These are phyloP conservation scores for Lichenostomus cassidix DNA, from an alignment of 2,113 vertebrate genomes.

Conservation along the genomic window DNA sequence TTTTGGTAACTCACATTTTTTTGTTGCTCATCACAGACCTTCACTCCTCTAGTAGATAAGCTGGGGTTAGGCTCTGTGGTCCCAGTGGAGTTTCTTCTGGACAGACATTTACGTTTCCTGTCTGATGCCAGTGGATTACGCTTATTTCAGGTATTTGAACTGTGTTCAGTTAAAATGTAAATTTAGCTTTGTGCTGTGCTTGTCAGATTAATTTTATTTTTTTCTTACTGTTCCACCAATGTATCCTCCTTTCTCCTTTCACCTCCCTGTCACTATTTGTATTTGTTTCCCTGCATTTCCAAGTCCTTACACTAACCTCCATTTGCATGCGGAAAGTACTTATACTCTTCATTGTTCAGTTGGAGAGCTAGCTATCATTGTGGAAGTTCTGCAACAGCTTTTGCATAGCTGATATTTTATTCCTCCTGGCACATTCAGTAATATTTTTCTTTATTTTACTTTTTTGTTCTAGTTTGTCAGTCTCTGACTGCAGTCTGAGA, in stretches of 20 bases:
- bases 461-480: not conserved
- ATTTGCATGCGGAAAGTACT: not conserved
- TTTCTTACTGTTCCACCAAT: not conserved
- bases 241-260: not conserved
- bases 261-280: not conserved
- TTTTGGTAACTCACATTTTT: not conserved
- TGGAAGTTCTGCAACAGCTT: not conserved
- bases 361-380: not conserved
- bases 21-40: conserved; percentile 72
- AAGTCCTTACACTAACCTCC: not conserved
- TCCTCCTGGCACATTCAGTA: not conserved
- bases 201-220: not conserved
- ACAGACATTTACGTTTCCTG: conserved; percentile 86
- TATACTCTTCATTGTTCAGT: not conserved
- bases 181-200: not conserved
- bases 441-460: not conserved
- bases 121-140: conserved; percentile 86
- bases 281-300: not conserved
- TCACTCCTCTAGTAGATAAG: conserved; percentile 89
- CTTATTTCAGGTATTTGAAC: conserved; percentile 88
- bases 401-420: not conserved
- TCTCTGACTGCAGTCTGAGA: not conserved
- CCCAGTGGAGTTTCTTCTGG: conserved; percentile 93
- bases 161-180: not conserved
- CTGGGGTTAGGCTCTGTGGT: conserved; percentile 89